Percentiles rank a stretch among this genome's conserved stretches.
These are phyloP conservation scores for Microplitis mediator DNA, from an alignment of 1,140 invertebrate species.

Conservation along the genomic window DNA sequence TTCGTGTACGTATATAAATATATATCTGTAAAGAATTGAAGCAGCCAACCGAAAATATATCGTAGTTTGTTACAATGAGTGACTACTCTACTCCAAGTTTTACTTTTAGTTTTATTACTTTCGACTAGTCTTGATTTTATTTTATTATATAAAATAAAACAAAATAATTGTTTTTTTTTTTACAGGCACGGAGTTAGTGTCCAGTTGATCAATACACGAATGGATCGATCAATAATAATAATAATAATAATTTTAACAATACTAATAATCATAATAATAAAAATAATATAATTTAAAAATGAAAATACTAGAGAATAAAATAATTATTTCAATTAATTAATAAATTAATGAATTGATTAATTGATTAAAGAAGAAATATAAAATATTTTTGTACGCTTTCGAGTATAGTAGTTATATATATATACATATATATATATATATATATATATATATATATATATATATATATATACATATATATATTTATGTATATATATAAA, in stretches of 20 bases:
- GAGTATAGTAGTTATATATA: not conserved
- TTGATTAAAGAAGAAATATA: too few species aligned
- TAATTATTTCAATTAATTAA: too few species aligned
- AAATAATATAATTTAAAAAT: not conserved
- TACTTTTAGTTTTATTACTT: slow-evolving; percentile 1
- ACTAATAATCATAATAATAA: not conserved
- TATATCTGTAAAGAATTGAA: not conserved
- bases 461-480: not conserved
- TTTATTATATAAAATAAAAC: not conserved
- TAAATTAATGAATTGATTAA: too few species aligned
- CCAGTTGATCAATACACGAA: slow-evolving; percentile 42
- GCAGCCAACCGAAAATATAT: not conserved
- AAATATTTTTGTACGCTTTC: too few species aligned
- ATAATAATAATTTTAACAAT: not conserved
- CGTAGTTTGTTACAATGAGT: not conserved
- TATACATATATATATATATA: not conserved
- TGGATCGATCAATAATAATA: not conserved
- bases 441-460: not conserved
- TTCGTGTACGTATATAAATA: too few species aligned
- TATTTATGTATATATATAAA: not conserved
- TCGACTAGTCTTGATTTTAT: not conserved
- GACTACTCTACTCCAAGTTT: not conserved
- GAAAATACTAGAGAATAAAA: too few species aligned
- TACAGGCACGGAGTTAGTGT: slow-evolving; percentile 59
- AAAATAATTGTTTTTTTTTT: slow-evolving; percentile 31